phyloP scores from a whole-genome alignment of 2,797 vertebrate species.

The Anas bahamensis region DNA sequence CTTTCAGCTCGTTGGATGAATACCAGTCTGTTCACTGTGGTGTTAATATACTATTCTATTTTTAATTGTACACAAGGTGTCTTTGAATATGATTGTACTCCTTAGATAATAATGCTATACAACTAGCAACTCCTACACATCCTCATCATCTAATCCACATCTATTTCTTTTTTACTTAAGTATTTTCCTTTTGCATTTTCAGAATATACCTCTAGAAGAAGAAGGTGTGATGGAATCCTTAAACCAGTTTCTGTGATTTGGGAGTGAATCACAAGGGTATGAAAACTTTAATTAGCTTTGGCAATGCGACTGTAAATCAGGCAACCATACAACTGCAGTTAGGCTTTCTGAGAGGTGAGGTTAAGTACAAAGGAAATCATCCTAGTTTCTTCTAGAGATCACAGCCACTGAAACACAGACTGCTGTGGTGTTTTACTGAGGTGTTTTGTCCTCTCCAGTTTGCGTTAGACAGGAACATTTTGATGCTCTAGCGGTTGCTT shows the following conservation, averaged over 20 bases:
- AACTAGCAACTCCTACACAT: neutral
- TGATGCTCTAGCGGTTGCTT: neutral
- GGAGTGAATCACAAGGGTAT: neutral
- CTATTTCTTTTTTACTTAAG: neutral
- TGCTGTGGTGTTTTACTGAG: neutral
- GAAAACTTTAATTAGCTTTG: constrained; percentile 19
- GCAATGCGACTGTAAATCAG: neutral
- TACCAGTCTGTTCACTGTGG: neutral
- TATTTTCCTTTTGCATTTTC: neutral
- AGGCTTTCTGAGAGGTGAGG: neutral
- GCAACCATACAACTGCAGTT: neutral
- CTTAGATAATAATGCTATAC: neutral
- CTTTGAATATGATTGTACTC: neutral
- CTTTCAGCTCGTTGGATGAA: neutral
- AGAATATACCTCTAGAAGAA: neutral
- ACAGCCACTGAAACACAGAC: neutral
- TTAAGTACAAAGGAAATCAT: neutral
- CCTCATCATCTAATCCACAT: neutral
- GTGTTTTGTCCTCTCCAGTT: neutral
- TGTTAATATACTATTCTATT: neutral
- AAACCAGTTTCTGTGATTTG: neutral
- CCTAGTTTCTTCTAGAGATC: neutral
- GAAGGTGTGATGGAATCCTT: neutral
- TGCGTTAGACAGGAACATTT: neutral
- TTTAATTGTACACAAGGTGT: neutral